Percentiles rank a stretch among this genome's conserved stretches.
These are phyloP conservation scores for Crax fasciolata DNA, from an alignment of 2,797 vertebrate species.

Conservation along the genomic window DNA sequence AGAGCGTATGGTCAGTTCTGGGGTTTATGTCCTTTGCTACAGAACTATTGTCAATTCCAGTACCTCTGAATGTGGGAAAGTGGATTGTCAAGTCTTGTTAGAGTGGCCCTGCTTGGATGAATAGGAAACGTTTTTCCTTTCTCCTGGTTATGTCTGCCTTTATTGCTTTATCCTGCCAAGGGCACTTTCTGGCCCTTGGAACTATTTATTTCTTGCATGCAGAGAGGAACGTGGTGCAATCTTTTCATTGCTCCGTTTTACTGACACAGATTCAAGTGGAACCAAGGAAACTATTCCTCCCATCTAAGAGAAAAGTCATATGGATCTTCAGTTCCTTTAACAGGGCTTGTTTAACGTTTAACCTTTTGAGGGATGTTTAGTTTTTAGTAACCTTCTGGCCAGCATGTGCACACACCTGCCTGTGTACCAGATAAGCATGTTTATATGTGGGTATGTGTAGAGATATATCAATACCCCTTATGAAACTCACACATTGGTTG, in stretches of 20 bases:
- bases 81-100: slow-evolving; percentile 11
- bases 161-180: slow-evolving; percentile 48
- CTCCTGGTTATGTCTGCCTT: slow-evolving; percentile 24
- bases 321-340: neutral
- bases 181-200: slow-evolving; percentile 48
- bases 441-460: neutral
- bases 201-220: slow-evolving; percentile 34
- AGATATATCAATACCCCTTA: neutral
- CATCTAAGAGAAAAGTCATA: neutral
- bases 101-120: neutral
- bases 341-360: neutral
- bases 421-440: neutral
- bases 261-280: neutral
- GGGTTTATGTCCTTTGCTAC: neutral
- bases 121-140: slow-evolving; percentile 46
- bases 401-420: neutral
- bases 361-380: neutral
- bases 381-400: neutral
- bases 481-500: too few species aligned
- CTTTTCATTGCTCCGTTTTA: slow-evolving; percentile 5
- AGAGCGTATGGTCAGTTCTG: neutral
- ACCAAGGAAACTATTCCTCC: slow-evolving; percentile 6
- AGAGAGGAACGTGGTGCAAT: slow-evolving; percentile 7
- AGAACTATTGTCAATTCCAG: neutral
- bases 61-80: neutral